Conservation (phyloP, 2,797 vertebrate genomes). For the Bovichtus diacanthus region DNA sequence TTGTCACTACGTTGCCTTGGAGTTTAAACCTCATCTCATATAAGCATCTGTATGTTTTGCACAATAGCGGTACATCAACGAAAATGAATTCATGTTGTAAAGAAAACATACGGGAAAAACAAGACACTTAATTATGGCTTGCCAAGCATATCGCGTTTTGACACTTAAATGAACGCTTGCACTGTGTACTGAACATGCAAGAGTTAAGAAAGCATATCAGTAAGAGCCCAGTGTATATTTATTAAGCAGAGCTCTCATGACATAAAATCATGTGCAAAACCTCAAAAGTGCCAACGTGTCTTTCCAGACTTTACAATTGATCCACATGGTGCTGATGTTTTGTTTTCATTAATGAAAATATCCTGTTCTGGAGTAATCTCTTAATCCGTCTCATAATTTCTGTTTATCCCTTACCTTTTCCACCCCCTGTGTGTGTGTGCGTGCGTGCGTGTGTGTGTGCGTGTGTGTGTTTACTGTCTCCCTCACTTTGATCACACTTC, state of each 20-base stretch:
- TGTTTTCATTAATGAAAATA: conserved; percentile 50
- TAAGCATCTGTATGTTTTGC: not conserved
- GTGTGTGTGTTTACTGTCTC: conserved; percentile 28
- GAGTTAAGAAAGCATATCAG: conserved; percentile 15
- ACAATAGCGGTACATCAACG: not conserved
- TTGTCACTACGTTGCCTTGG: not conserved
- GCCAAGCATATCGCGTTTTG: conserved; percentile 23
- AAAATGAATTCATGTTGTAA: not conserved
- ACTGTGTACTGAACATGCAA: conserved; percentile 18
- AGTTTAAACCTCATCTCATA: not conserved
- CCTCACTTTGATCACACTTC: conserved; percentile 56
- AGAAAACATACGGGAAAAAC: conserved; percentile 17
- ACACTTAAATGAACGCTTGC: conserved; percentile 36
- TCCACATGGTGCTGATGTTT: conserved; percentile 28
- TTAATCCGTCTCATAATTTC: conserved; percentile 59
- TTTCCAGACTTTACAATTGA: not conserved
- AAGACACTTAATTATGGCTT: conserved; percentile 23
- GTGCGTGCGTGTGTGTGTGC: conserved; percentile 6
- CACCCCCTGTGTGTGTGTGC: conserved; percentile 20
- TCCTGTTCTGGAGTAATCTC: conserved; percentile 53
- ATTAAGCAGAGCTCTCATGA: conserved; percentile 3
- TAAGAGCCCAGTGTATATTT: conserved; percentile 12
- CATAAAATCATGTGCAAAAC: conserved; percentile 19
- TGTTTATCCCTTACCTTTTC: conserved; percentile 59
- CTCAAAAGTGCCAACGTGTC: conserved; percentile 15